These are phyloP conservation scores for Norana najaformis DNA, from an alignment of 2,888 invertebrate genomes.

Conservation along the genomic window DNA sequence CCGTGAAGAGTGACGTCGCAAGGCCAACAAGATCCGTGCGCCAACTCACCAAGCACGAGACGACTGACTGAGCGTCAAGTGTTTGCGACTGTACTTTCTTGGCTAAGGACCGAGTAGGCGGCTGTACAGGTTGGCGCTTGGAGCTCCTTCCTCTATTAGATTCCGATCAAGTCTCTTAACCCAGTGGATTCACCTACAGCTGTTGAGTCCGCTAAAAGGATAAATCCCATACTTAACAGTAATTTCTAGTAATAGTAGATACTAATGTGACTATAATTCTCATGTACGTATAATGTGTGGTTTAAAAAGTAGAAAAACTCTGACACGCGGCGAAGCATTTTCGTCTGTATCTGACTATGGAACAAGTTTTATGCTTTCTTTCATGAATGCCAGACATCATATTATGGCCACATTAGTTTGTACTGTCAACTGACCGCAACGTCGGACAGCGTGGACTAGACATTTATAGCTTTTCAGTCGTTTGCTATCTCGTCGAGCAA, in stretches of 20 bases:
- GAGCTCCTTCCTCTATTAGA: neutral
- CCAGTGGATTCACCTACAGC: neutral
- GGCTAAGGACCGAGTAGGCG: neutral
- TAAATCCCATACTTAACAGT: neutral
- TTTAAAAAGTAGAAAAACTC: neutral
- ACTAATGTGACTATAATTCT: neutral
- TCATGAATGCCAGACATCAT: neutral
- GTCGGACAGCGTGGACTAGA: too few species aligned
- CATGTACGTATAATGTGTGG: neutral
- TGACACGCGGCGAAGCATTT: neutral
- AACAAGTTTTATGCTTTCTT: neutral
- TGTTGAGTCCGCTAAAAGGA: neutral
- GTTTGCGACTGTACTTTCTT: neutral
- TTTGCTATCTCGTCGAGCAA: too few species aligned
- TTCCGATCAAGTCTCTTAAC: neutral
- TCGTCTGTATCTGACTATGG: neutral
- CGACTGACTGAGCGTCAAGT: neutral
- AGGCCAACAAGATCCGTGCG: neutral
- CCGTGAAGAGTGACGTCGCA: neutral
- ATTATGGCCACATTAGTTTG: too few species aligned
- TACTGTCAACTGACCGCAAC: too few species aligned
- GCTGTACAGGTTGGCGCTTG: neutral
- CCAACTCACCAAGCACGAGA: neutral
- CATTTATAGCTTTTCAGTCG: neutral
- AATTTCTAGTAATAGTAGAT: neutral